Evolutionary conservation across 2,113 vertebrate species (phyloP).

Genomic region (Microtus pennsylvanicus): DNA sequence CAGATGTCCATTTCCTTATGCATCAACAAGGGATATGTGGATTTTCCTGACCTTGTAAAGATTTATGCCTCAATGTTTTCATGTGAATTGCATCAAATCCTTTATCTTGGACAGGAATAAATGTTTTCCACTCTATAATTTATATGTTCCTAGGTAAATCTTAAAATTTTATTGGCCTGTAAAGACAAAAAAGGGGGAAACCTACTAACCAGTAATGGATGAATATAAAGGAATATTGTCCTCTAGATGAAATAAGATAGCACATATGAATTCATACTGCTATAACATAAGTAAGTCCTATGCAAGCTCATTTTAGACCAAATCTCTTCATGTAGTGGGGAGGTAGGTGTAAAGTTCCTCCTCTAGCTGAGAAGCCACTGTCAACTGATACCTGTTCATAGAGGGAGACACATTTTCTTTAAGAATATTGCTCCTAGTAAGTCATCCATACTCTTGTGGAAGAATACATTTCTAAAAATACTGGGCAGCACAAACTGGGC

Average conservation of each 20-base stretch:
- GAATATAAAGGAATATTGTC: neutral
- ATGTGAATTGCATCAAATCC: neutral
- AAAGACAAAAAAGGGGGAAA: too few species aligned
- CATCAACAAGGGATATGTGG: neutral
- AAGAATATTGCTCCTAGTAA: neutral
- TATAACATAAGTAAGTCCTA: neutral
- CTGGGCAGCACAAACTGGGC: neutral
- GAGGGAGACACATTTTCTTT: neutral
- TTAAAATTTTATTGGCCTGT: neutral
- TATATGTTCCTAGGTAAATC: neutral
- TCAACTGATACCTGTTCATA: neutral
- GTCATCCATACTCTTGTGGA: neutral
- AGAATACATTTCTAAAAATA: neutral
- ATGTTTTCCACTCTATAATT: too few species aligned
- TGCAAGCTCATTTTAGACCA: neutral
- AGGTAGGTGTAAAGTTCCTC: neutral
- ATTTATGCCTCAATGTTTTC: neutral
- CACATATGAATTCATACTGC: neutral
- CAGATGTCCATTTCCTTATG: neutral
- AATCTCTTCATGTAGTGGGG: neutral
- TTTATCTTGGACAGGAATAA: neutral
- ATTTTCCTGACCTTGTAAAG: neutral
- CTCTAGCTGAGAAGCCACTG: neutral
- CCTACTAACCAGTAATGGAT: neutral
- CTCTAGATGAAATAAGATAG: neutral